Evolutionary conservation across 2,797 vertebrate species (phyloP).

Genomic region (Mormyrus proboscirostris): DNA sequence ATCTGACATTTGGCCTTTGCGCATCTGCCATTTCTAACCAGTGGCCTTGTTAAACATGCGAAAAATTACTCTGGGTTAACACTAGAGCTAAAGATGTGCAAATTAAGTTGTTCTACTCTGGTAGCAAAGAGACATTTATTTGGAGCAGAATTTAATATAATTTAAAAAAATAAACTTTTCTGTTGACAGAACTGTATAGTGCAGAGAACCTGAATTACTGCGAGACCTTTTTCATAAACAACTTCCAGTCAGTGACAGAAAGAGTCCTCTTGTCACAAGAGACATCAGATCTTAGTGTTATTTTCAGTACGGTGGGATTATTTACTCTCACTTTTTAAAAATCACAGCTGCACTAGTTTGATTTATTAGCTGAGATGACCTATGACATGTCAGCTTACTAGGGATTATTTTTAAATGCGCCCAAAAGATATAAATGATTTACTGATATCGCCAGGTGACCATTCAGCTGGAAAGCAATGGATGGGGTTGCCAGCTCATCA

Average conservation of each 20-base stretch:
- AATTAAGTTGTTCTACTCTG: neutral
- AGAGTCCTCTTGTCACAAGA: neutral
- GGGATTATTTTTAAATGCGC: neutral
- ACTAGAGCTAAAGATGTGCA: neutral
- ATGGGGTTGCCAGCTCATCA: neutral
- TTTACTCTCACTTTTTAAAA: neutral
- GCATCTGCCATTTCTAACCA: neutral
- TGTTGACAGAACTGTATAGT: neutral
- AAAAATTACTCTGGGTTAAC: neutral
- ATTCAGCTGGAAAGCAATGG: neutral
- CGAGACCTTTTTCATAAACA: neutral
- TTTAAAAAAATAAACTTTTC: neutral
- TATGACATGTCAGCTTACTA: neutral
- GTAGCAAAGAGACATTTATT: neutral
- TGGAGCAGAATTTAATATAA: neutral
- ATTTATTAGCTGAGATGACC: neutral
- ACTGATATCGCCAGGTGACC: neutral
- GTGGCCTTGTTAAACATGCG: neutral
- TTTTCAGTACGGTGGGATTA: neutral
- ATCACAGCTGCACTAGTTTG: neutral
- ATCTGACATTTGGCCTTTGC: neutral
- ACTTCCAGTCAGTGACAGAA: neutral
- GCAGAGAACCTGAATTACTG: neutral
- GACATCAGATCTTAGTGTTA: neutral
- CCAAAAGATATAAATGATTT: neutral